phyloP scores from a whole-genome alignment of 2,888 invertebrate species.

The Dynastes tityus region DNA sequence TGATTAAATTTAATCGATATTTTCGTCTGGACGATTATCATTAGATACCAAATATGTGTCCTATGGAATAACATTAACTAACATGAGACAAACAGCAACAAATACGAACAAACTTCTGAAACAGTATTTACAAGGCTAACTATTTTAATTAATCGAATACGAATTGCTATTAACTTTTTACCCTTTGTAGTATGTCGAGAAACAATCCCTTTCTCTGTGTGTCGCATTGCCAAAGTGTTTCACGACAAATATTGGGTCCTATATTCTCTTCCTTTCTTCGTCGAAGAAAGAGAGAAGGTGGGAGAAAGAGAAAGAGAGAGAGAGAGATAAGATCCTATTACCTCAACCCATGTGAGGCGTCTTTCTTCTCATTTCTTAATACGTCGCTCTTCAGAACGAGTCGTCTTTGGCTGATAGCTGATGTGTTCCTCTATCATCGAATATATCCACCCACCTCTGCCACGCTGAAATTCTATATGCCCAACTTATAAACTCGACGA shows the following conservation, averaged over 20 bases:
- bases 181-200: neutral
- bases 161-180: slow-evolving; percentile 21
- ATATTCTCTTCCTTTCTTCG: neutral
- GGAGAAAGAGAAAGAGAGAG: no score
- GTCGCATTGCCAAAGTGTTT: neutral
- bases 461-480: slow-evolving; percentile 67
- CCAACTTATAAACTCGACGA: slow-evolving; percentile 68
- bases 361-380: slow-evolving; percentile 56
- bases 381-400: slow-evolving; percentile 1
- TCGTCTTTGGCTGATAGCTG: slow-evolving; percentile 15
- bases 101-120: no score
- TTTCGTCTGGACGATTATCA: no score
- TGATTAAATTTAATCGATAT: no score
- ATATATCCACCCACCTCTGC: slow-evolving; percentile 56
- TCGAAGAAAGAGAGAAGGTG: no score
- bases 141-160: slow-evolving; percentile 19
- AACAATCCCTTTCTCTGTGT: neutral
- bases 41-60: no score
- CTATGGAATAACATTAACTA: no score
- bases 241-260: neutral
- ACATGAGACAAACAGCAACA: no score
- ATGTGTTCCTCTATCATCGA: slow-evolving; percentile 22
- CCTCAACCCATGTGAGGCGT: neutral
- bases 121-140: neutral
- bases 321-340: neutral